phyloP scores from a whole-genome alignment of 2,888 invertebrate genomes.

The Fragum whitleyi region DNA sequence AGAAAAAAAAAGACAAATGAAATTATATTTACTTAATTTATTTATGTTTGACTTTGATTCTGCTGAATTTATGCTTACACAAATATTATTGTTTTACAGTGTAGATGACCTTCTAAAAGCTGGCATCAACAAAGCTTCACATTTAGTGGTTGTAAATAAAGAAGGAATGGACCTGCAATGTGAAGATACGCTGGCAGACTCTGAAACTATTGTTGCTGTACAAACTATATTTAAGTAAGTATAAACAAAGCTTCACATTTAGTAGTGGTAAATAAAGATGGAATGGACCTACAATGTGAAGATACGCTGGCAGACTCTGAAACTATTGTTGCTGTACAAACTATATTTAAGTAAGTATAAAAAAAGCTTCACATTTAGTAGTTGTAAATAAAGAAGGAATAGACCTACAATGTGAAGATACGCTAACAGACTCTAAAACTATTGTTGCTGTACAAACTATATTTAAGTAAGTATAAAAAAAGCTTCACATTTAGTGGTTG shows the following conservation, averaged over 20 bases:
- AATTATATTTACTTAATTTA: too few relatives aligned
- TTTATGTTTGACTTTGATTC: too few relatives aligned
- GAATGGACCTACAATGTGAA: constrained; percentile 95
- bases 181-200: constrained; percentile 98
- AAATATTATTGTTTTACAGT: too few relatives aligned
- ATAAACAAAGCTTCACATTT: constrained; percentile 98
- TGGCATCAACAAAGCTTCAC: constrained; percentile 97
- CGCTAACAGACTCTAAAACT: constrained; percentile 98
- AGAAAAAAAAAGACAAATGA: too few relatives aligned
- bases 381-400: constrained; percentile 95
- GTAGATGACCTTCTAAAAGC: constrained; percentile 97
- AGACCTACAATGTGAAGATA: constrained; percentile 97
- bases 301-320: constrained; percentile 99
- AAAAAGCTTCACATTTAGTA: constrained; percentile 97
- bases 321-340: constrained; percentile 99
- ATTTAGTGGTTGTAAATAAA: constrained; percentile 97
- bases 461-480: constrained; percentile 98
- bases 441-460: constrained; percentile 99
- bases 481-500: constrained; percentile 97
- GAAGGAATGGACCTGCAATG: constrained; percentile 95
- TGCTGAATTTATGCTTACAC: too few relatives aligned
- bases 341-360: constrained; percentile 99
- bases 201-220: constrained; percentile 99
- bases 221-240: constrained; percentile 99
- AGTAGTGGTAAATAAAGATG: constrained; percentile 96